Evolutionary conservation across 2,888 invertebrate genomes (phyloP), one percentile per base, ranked within the genome.

Genomic region (Drosophila paramelanica): DNA sequence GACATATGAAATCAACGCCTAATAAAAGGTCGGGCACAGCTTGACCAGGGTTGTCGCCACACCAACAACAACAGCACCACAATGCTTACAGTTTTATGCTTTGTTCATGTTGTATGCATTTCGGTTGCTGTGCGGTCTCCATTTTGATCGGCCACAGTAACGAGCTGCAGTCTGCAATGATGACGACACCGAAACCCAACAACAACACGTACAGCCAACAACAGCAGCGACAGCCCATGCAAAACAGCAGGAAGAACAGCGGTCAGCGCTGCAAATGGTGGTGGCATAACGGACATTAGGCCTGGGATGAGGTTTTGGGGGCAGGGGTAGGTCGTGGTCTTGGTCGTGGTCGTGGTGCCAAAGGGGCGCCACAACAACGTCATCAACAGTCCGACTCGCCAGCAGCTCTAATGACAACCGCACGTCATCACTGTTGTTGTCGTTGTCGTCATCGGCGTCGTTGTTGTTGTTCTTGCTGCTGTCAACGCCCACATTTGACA

Each of bases 381-480:
- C 87, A 79, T 79, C 76, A 69, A 75, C 79, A 79, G 66, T 57
- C 62, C 56, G 47, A 38, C n/a, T 31, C 33, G 13, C 60, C 70
- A 79, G 73, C 80, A 81, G 67, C 85, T 80, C 86, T 83, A 83
- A 83, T 89, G 83, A 89, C 83, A 89, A 76, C 89, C 89, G 73
- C 84, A 89, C 81, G 89, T 84, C 84, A 84, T 84, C 88, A 89
- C 68, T 64, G 76, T 61, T 67, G 84, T 65, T 46, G 62, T 13
- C 41, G 62, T 41, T 64, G 50, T 25, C 52, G 74, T 65, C 62
- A 57, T 58, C 33, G 36, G n/a, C 45, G 58, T 1, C 56, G 72
- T 14, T 49, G 57, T 23, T 52, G 56, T 20, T 46, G 47, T 17
- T 56, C 62, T 33, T 53, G 70, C 60, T 66, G 74, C 62, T 83